Conservation (phyloP, 1,140 invertebrate species). For the Drosophila insularis region DNA sequence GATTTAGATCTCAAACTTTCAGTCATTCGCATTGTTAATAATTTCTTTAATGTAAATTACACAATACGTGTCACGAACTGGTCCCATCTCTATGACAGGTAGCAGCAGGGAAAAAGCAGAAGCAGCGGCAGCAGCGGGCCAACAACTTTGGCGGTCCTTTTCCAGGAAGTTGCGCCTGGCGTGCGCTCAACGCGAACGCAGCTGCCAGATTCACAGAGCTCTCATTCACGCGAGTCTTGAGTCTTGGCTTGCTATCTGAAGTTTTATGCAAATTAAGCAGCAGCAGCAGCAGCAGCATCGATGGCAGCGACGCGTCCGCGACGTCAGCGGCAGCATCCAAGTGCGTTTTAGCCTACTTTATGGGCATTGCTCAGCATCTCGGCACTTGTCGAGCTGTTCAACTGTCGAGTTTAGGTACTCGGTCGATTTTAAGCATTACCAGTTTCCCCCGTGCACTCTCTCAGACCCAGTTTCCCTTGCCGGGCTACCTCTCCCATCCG, state of each 20-base stretch:
- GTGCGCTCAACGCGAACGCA: constrained; percentile 71
- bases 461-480: constrained; percentile 31
- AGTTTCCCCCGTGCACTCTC: constrained; percentile 35
- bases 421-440: constrained; percentile 64
- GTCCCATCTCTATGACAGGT: constrained; percentile 52
- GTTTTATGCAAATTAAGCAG: constrained; percentile 77
- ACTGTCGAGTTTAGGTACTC: constrained; percentile 55
- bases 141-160: constrained; percentile 77
- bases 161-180: constrained; percentile 79
- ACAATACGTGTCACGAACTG: constrained; percentile 25
- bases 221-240: constrained; percentile 66
- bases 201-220: constrained; percentile 59
- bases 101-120: constrained; percentile 22
- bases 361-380: constrained; percentile 64
- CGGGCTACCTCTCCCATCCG: constrained; percentile 16
- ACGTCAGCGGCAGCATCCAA: constrained; percentile 36
- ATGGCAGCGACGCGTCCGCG: constrained; percentile 1
- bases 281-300: constrained; percentile 43
- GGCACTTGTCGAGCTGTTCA: constrained; percentile 62
- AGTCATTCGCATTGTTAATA: background rate
- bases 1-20: too few species aligned
- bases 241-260: constrained; percentile 53
- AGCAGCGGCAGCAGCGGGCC: constrained; percentile 28
- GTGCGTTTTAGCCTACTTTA: constrained; percentile 76
- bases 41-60: background rate